These are phyloP conservation scores for Lamproptera curius DNA, from an alignment of 2,888 invertebrate genomes.

Conservation along the genomic window DNA sequence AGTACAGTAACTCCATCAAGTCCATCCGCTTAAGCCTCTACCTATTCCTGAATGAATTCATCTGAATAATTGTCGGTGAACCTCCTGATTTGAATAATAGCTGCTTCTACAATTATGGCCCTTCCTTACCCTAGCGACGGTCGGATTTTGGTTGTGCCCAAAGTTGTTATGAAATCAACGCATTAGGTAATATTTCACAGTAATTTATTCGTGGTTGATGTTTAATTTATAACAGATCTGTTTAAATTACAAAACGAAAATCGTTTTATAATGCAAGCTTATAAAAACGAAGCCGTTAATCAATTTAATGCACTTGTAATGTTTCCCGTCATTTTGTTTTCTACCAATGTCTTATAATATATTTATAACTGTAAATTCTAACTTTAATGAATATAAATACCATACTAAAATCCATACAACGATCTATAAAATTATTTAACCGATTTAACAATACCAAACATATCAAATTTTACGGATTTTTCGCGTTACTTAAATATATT, in stretches of 20 bases:
- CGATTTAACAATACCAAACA: no score
- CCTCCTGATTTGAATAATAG: slow-evolving; percentile 11
- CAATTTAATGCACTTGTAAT: no score
- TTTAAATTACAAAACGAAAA: neutral
- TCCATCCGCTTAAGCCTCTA: slow-evolving; percentile 9
- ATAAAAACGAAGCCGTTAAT: no score
- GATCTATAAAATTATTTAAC: no score
- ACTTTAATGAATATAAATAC: no score
- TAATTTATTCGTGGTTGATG: slow-evolving; percentile 8
- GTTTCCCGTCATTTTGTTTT: no score
- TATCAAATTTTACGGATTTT: no score
- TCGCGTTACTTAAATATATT: no score
- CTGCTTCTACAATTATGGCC: neutral
- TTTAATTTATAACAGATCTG: slow-evolving; percentile 12
- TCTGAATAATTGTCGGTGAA: slow-evolving; percentile 29
- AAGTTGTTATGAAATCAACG: slow-evolving; percentile 1
- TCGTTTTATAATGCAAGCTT: no score
- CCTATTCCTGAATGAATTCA: slow-evolving; percentile 28
- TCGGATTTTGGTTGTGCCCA: neutral
- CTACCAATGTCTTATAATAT: no score
- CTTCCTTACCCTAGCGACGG: neutral
- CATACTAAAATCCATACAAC: no score
- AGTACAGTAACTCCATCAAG: neutral
- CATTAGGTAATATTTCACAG: slow-evolving; percentile 8
- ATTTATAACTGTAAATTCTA: no score